Conservation (phyloP, 2,888 invertebrate species). For the Ctenicera cuprea region DNA sequence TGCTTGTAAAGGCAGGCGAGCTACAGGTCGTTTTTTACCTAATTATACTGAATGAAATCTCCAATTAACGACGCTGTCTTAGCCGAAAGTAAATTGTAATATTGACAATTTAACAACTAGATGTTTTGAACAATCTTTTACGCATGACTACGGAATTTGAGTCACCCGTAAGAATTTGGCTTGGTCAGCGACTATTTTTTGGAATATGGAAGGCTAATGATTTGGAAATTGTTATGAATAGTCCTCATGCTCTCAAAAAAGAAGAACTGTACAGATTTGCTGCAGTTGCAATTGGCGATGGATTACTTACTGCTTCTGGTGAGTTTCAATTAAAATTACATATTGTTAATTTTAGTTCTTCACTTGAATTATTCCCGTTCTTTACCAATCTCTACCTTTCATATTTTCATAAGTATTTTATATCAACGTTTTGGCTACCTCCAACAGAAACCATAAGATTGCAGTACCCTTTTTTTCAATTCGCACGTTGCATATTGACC, state of each 20-base stretch:
- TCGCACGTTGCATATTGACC: too few species aligned
- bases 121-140: conserved; percentile 7
- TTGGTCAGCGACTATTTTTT: conserved; percentile 61
- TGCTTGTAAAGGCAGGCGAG: too few species aligned
- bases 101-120: not conserved
- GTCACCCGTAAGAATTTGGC: conserved; percentile 57
- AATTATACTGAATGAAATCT: too few species aligned
- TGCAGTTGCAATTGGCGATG: conserved; percentile 43
- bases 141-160: not conserved
- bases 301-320: conserved; percentile 56
- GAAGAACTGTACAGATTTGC: conserved; percentile 53
- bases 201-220: conserved; percentile 61
- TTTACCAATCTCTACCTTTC: too few species aligned
- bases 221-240: conserved; percentile 62
- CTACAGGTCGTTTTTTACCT: too few species aligned
- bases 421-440: too few species aligned
- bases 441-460: too few species aligned
- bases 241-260: conserved; percentile 56
- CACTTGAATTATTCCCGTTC: too few species aligned
- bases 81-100: too few species aligned
- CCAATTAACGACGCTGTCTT: not conserved
- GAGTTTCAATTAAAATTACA: not conserved
- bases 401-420: too few species aligned
- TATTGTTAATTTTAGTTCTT: too few species aligned
- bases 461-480: too few species aligned